phyloP scores from a whole-genome alignment of 2,113 vertebrate genomes.

The Carassius gibelio region DNA sequence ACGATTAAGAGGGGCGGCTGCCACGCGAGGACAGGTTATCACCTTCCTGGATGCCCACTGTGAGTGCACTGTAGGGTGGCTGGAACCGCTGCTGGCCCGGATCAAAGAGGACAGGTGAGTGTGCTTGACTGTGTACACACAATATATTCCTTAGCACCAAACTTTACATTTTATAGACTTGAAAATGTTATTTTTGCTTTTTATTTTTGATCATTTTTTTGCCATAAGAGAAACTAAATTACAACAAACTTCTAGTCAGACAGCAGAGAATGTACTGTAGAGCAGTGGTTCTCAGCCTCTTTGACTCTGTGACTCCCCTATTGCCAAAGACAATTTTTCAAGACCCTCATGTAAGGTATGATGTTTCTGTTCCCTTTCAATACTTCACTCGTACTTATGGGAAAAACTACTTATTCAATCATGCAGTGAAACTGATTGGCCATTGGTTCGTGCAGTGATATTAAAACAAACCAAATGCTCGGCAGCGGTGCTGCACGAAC shows the following conservation, averaged over 20 bases:
- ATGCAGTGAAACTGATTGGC: too few relatives aligned
- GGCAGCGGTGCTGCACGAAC: too few relatives aligned
- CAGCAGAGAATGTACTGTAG: neutral
- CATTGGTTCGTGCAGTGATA: too few relatives aligned
- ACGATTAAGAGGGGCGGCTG: conserved; percentile 88
- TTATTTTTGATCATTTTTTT: neutral
- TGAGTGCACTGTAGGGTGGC: conserved; percentile 92
- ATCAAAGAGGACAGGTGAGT: conserved; percentile 86
- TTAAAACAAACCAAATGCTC: too few relatives aligned
- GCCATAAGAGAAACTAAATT: neutral
- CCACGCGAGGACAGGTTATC: conserved; percentile 89
- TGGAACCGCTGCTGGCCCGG: conserved; percentile 90
- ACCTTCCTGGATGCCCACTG: conserved; percentile 98
- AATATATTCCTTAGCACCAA: neutral
- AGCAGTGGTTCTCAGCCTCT: neutral
- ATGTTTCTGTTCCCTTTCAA: too few relatives aligned
- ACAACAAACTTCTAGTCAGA: too few relatives aligned
- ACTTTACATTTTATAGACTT: neutral
- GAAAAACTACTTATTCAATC: too few relatives aligned
- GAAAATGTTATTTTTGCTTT: neutral
- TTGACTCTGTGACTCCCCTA: neutral
- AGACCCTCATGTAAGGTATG: neutral
- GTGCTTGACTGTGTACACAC: neutral
- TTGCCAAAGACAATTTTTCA: neutral
- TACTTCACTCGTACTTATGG: too few relatives aligned